phyloP scores from a whole-genome alignment of 2,888 invertebrate species.

The Antheraea yamamai region DNA sequence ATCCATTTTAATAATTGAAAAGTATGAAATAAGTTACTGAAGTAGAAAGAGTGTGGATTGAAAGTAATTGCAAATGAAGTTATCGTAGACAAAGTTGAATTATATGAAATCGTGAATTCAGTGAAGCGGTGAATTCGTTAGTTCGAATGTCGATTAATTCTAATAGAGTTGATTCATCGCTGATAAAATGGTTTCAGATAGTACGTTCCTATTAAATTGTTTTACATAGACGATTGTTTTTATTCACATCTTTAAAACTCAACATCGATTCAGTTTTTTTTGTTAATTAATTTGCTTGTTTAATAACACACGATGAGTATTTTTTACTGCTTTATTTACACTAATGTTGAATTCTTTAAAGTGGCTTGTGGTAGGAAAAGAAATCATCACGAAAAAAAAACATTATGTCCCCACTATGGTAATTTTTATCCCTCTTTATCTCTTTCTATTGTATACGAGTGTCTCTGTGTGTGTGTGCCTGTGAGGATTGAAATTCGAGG shows the following conservation, averaged over 20 bases:
- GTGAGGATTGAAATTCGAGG: too few species aligned
- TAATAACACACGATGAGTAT: too few species aligned
- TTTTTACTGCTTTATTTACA: too few species aligned
- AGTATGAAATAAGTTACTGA: not conserved
- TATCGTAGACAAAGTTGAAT: not conserved
- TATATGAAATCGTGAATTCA: slow-evolving; percentile 8
- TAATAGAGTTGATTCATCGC: slow-evolving; percentile 1
- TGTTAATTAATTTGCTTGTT: too few species aligned
- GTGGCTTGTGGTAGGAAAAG: too few species aligned
- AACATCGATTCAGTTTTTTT: not conserved
- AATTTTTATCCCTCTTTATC: too few species aligned
- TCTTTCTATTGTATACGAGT: too few species aligned
- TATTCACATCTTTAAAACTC: not conserved
- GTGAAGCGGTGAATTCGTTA: not conserved
- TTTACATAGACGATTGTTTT: not conserved
- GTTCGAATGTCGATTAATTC: slow-evolving; percentile 1
- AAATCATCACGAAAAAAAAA: too few species aligned
- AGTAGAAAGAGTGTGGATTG: not conserved
- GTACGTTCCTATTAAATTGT: not conserved
- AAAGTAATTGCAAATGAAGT: not conserved
- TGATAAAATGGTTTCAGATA: not conserved
- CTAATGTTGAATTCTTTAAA: too few species aligned
- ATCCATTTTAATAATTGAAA: not conserved
- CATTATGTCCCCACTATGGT: too few species aligned
- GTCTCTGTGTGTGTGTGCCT: too few species aligned